phyloP scores from a whole-genome alignment of 2,113 vertebrate genomes.

The Hystrix brachyura region DNA sequence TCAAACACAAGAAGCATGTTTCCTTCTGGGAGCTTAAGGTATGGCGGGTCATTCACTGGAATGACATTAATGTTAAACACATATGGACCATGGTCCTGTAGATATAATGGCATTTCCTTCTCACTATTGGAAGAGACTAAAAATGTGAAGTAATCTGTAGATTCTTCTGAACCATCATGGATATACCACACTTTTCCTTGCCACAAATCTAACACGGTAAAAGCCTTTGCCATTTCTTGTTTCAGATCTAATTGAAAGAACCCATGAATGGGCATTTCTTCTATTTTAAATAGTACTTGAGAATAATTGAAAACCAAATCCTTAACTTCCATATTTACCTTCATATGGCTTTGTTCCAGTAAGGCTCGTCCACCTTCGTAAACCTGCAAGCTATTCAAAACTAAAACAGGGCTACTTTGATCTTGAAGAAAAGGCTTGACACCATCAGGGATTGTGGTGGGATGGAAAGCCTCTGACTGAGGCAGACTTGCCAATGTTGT shows the following conservation, averaged over 20 bases:
- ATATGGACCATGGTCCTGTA: conserved; percentile 88
- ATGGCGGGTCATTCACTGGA: conserved; percentile 93
- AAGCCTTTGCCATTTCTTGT: conserved; percentile 88
- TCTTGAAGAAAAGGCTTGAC: conserved; percentile 85
- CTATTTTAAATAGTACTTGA: conserved; percentile 92
- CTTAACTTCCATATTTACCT: conserved; percentile 91
- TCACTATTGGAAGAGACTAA: conserved; percentile 90
- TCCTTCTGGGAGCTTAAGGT: conserved; percentile 91
- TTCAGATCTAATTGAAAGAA: conserved; percentile 89
- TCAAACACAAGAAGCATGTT: conserved; percentile 93
- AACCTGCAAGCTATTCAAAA: conserved; percentile 91
- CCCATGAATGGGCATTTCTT: conserved; percentile 89
- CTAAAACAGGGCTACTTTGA: conserved; percentile 87
- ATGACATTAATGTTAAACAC: conserved; percentile 91
- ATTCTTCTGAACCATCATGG: conserved; percentile 94
- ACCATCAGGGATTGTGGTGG: conserved; percentile 78
- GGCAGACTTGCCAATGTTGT: conserved; percentile 65
- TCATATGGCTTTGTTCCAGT: conserved; percentile 93
- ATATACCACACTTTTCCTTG: conserved; percentile 92
- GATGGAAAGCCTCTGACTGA: conserved; percentile 76
- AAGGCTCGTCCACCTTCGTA: conserved; percentile 90
- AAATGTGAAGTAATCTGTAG: conserved; percentile 92
- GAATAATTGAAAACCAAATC: conserved; percentile 91
- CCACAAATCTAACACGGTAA: conserved; percentile 93
- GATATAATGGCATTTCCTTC: conserved; percentile 88